Conservation (phyloP, 1,140 invertebrate genomes). For the Neotoxoptera formosana region DNA sequence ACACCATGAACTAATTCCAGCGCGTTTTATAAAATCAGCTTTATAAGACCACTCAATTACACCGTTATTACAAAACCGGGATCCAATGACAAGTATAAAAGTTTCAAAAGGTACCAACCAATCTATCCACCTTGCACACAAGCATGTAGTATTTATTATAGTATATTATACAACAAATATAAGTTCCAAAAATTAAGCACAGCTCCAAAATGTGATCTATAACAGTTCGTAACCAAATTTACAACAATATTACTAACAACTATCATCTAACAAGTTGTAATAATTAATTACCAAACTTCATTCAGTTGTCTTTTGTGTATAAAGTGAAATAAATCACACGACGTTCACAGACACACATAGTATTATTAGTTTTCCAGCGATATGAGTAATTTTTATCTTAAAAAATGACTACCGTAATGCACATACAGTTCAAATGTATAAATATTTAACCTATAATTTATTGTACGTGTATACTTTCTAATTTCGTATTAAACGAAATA, state of each 20-base stretch:
- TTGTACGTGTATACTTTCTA: neutral
- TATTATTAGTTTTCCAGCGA: neutral
- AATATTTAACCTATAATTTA: neutral
- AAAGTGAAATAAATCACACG: neutral
- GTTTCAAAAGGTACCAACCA: neutral
- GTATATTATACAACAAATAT: too few relatives aligned
- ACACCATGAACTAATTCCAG: neutral
- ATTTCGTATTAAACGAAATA: neutral
- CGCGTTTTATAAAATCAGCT: neutral
- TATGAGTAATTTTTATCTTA: neutral
- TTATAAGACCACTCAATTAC: neutral
- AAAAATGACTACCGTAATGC: neutral
- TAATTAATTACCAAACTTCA: neutral
- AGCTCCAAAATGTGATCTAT: neutral
- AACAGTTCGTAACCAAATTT: neutral
- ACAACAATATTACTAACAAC: neutral
- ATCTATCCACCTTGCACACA: too few relatives aligned
- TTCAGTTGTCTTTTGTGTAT: neutral
- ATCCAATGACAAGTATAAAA: neutral
- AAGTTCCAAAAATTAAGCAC: neutral
- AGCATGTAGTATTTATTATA: too few relatives aligned
- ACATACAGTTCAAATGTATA: neutral
- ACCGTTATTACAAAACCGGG: neutral
- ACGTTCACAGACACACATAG: fast-evolving
- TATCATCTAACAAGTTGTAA: neutral